These are phyloP conservation scores for Epinotia ramella DNA, from an alignment of 2,888 invertebrate species.

Conservation along the genomic window DNA sequence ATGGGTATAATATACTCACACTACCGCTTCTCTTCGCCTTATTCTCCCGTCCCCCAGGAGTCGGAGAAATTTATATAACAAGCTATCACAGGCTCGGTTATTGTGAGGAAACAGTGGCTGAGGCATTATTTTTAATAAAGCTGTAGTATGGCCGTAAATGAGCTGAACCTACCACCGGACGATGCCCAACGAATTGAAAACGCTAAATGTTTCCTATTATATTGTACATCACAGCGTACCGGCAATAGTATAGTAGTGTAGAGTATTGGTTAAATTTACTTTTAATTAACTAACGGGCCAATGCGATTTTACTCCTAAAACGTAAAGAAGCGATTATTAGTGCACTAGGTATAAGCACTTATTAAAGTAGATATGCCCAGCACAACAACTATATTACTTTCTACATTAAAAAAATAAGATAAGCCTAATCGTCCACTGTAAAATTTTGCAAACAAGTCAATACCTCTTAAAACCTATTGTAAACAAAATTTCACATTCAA, in stretches of 20 bases:
- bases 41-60: slow-evolving; percentile 82
- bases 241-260: background rate
- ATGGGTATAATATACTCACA: slow-evolving; percentile 85
- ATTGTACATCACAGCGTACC: background rate
- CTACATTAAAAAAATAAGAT: background rate
- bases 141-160: slow-evolving; percentile 73
- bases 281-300: background rate
- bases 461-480: slow-evolving; percentile 57
- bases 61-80: slow-evolving; percentile 84
- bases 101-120: slow-evolving; percentile 80
- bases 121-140: slow-evolving; percentile 84
- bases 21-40: slow-evolving; percentile 79
- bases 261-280: background rate
- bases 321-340: background rate
- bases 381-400: background rate
- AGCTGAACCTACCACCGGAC: slow-evolving; percentile 57
- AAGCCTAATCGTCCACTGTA: slow-evolving; percentile 4
- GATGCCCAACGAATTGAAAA: slow-evolving; percentile 34
- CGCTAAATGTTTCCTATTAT: slow-evolving; percentile 17
- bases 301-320: background rate
- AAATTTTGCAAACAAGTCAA: slow-evolving; percentile 35
- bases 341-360: no score
- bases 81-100: slow-evolving; percentile 82
- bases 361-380: background rate
- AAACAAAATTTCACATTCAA: slow-evolving; percentile 77